Percentiles rank a stretch among this genome's conserved stretches.
Conservation (phyloP, 2,797 vertebrate species). For the Falco naumanni region DNA sequence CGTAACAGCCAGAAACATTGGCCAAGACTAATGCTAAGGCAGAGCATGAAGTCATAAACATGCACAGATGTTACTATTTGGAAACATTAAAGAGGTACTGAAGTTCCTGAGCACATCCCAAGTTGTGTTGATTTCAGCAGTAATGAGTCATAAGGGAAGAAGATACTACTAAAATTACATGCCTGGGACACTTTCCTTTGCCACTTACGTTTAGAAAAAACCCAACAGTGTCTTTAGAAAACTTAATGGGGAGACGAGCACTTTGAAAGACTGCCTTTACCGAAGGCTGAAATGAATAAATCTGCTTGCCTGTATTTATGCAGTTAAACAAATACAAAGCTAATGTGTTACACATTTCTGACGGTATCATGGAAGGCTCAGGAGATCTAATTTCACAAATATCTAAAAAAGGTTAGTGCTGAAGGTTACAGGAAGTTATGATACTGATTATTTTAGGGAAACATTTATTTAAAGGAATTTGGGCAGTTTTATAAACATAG, state of each 20-base stretch:
- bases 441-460: neutral
- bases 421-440: conserved; percentile 6
- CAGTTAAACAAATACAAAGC: neutral
- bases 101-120: conserved; percentile 43
- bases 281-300: neutral
- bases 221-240: neutral
- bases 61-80: conserved; percentile 64
- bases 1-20: neutral
- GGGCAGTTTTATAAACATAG: neutral
- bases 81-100: conserved; percentile 50
- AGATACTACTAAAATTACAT: conserved; percentile 42
- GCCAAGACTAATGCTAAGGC: neutral
- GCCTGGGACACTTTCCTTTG: conserved; percentile 24
- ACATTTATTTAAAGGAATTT: neutral
- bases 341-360: neutral
- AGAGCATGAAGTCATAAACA: conserved; percentile 46
- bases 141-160: conserved; percentile 64
- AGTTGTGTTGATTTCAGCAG: conserved; percentile 60
- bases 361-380: neutral
- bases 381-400: neutral
- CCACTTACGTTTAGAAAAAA: conserved; percentile 14
- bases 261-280: neutral
- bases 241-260: neutral
- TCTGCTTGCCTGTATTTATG: conserved; percentile 13
- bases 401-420: neutral